phyloP scores from a whole-genome alignment of 2,888 invertebrate species.

The Melinaea marsaeus region DNA sequence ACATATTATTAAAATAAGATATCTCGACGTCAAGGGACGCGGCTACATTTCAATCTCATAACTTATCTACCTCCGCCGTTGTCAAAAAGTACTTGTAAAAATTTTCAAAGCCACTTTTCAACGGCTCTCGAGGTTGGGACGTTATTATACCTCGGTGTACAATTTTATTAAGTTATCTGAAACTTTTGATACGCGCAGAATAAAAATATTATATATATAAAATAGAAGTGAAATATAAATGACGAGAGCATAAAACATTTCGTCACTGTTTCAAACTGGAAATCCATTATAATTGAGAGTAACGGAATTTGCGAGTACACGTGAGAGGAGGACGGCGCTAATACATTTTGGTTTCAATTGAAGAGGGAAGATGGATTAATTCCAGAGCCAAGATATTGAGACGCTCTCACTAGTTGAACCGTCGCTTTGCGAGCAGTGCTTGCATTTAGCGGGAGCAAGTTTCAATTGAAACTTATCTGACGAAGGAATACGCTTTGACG shows the following conservation, averaged over 20 bases:
- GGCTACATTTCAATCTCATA: constrained; percentile 48
- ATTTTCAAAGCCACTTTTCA: neutral
- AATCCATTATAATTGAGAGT: constrained; percentile 2
- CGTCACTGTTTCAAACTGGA: neutral
- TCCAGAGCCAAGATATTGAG: constrained; percentile 63
- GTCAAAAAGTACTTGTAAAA: constrained; percentile 4
- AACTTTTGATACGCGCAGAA: neutral
- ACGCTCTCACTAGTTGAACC: constrained; percentile 58
- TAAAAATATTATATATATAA: neutral
- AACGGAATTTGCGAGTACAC: constrained; percentile 3
- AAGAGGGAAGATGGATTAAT: constrained; percentile 67
- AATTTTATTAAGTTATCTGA: constrained; percentile 4
- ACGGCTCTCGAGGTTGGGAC: neutral
- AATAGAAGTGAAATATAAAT: neutral
- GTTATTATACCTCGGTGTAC: constrained; percentile 6
- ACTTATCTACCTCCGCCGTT: constrained; percentile 44
- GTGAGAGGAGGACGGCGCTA: constrained; percentile 44
- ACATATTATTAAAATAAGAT: constrained; percentile 11
- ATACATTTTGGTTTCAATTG: constrained; percentile 45
- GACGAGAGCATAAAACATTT: neutral
- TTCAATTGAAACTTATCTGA: constrained; percentile 65
- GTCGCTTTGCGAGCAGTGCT: constrained; percentile 61
- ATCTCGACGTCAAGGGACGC: constrained; percentile 36
- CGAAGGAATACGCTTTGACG: constrained; percentile 61
- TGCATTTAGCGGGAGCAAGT: constrained; percentile 59